Conservation (phyloP, 2,113 vertebrate genomes). For the Microtus ochrogaster region DNA sequence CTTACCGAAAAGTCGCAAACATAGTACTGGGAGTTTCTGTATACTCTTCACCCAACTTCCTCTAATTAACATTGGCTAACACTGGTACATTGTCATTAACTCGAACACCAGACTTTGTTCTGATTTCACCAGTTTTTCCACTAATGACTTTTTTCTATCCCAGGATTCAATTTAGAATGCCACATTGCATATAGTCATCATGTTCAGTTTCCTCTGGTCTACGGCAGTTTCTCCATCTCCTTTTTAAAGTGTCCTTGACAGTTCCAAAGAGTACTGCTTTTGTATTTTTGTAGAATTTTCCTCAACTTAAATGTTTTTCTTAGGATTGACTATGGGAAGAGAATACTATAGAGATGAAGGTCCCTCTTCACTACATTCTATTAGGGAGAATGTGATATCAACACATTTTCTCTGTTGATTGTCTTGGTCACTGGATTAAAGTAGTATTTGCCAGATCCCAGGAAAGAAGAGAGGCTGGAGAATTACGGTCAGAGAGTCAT, state of each 20-base stretch:
- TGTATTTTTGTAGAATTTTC: conserved; percentile 8
- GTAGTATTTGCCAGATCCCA: not conserved
- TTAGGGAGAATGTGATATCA: not conserved
- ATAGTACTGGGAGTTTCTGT: conserved; percentile 6
- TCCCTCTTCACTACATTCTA: not conserved
- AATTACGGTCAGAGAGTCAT: not conserved
- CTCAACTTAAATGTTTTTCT: conserved; percentile 21
- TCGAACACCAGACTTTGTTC: conserved; percentile 41
- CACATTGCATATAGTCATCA: conserved; percentile 44
- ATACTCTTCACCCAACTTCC: not conserved
- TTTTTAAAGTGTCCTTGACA: not conserved
- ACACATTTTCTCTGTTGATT: not conserved
- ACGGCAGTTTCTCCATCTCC: conserved; percentile 3
- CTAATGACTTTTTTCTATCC: conserved; percentile 45
- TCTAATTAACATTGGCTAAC: conserved; percentile 43
- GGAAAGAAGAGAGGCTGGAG: not conserved
- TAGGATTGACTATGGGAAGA: not conserved
- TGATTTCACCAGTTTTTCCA: conserved; percentile 52
- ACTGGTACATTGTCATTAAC: conserved; percentile 33
- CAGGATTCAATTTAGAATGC: conserved; percentile 26
- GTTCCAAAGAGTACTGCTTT: not conserved
- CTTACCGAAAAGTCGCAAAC: conserved; percentile 44
- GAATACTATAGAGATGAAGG: not conserved
- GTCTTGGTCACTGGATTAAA: not conserved
- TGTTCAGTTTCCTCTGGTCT: conserved; percentile 38